Conservation (phyloP, 2,888 invertebrate species). For the Diogma glabrata region DNA sequence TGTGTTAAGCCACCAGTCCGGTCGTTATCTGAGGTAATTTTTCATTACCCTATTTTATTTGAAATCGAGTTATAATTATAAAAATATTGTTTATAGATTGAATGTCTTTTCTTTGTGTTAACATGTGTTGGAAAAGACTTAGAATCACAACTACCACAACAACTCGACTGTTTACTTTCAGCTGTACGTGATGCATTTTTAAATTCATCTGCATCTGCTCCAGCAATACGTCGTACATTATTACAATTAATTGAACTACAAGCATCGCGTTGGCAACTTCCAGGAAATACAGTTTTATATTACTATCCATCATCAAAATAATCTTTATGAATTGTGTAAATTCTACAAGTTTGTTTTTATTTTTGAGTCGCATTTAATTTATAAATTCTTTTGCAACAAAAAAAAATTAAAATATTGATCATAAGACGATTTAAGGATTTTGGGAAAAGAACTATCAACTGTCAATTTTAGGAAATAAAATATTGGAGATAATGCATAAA, state of each 20-base stretch:
- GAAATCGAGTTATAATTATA: background rate
- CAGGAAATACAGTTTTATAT: conserved; percentile 79
- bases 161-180: conserved; percentile 65
- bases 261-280: conserved; percentile 83
- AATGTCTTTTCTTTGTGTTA: conserved; percentile 78
- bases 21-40: conserved; percentile 62
- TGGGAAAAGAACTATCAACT: too few relatives aligned
- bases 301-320: conserved; percentile 62
- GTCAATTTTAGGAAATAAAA: too few relatives aligned
- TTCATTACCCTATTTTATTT: background rate
- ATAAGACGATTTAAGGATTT: too few relatives aligned
- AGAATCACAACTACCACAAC: conserved; percentile 67
- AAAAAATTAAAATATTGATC: too few relatives aligned
- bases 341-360: too few relatives aligned
- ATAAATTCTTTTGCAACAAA: too few relatives aligned
- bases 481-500: too few relatives aligned
- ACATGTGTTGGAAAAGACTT: conserved; percentile 81
- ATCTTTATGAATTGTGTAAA: conserved; percentile 9
- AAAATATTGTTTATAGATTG: conserved; percentile 46
- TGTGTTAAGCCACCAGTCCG: conserved; percentile 73
- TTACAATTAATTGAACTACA: conserved; percentile 83
- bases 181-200: conserved; percentile 79
- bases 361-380: too few relatives aligned
- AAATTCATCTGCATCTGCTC: conserved; percentile 55
- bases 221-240: conserved; percentile 69